Conservation (phyloP, 2,797 vertebrate genomes). For the Eulemur rubriventer region DNA sequence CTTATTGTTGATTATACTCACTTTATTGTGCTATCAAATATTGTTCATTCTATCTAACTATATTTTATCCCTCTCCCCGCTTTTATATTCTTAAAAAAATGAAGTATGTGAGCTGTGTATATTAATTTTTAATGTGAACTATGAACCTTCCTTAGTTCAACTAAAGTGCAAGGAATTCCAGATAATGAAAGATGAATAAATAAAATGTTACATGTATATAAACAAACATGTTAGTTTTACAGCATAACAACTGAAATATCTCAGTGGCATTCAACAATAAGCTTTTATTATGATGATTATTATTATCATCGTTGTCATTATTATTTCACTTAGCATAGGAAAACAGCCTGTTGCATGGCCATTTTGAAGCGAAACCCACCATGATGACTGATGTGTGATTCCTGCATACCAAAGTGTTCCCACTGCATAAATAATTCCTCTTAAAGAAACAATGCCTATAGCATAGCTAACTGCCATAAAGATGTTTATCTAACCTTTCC, state of each 20-base stretch:
- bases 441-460: background rate
- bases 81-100: background rate
- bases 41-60: too few species aligned
- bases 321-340: background rate
- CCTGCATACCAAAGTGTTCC: background rate
- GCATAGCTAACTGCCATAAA: background rate
- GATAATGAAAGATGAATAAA: background rate
- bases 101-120: background rate
- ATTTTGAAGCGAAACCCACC: background rate
- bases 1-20: too few species aligned
- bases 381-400: background rate
- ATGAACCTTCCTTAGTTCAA: background rate
- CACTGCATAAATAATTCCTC: background rate
- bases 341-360: background rate
- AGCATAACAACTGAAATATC: background rate
- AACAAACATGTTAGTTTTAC: background rate
- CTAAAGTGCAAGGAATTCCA: constrained; percentile 3
- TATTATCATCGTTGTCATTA: background rate
- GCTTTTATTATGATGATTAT: background rate
- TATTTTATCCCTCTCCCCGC: too few species aligned
- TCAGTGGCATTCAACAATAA: background rate
- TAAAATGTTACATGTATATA: constrained; percentile 11
- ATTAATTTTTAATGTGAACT: constrained; percentile 9
- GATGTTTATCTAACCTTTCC: background rate
- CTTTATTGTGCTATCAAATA: too few species aligned